phyloP scores from a whole-genome alignment of 2,113 vertebrate genomes.

The Jaculus jaculus region DNA sequence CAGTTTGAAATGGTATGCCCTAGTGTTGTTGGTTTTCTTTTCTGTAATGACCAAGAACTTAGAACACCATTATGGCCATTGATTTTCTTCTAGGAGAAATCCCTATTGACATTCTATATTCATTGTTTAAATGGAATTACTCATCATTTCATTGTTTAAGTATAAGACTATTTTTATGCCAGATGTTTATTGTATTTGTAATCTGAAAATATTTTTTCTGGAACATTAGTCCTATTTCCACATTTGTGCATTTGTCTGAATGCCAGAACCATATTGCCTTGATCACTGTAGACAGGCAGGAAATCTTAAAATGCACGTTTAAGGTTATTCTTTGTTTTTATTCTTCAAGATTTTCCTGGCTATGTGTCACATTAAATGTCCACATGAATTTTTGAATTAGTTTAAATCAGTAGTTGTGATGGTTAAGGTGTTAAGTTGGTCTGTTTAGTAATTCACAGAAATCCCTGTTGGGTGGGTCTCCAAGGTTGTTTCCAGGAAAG shows the following conservation, averaged over 20 bases:
- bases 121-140: too few species aligned
- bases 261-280: too few species aligned
- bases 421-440: too few species aligned
- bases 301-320: background rate
- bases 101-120: background rate
- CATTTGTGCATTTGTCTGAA: background rate
- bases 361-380: background rate
- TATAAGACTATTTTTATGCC: background rate
- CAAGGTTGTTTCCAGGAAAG: too few species aligned
- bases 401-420: too few species aligned
- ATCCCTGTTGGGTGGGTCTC: too few species aligned
- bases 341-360: background rate
- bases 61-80: background rate
- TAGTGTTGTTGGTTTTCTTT: background rate
- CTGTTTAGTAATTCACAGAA: too few species aligned
- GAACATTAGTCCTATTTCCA: too few species aligned
- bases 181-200: background rate
- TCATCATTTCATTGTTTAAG: background rate
- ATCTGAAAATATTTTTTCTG: background rate
- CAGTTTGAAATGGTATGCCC: background rate
- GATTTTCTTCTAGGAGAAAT: background rate
- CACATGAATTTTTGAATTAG: background rate
- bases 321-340: background rate
- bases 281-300: background rate
- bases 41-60: background rate